Base-by-base conservation (phyloP, 2,113 vertebrate species). In the Stigmatopora nigra region DNA sequence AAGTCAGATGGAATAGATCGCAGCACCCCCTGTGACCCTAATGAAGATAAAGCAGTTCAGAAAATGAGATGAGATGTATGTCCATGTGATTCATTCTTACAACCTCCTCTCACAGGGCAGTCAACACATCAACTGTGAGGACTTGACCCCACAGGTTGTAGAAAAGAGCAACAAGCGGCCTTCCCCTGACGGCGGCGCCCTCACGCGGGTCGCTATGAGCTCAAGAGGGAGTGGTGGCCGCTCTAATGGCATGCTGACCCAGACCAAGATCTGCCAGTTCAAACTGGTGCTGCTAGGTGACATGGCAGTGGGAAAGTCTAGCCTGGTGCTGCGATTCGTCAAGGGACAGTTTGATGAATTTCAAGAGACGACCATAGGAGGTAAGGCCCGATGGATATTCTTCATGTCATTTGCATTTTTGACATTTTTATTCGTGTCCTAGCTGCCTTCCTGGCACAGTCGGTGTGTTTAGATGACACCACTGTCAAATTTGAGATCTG, bases 401-500 rank as follows among this genome's bases (percentile, higher is more conserved):
- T 11, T 14, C 35, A 16, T 41, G 44, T 31, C 31, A 36, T 38
- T 61, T 16, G 20, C 41, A 19, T 41, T 61, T 61, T 17, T 41
- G 3, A 44, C 38, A 41, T 56, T 2, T 14, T 5, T 44, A 8
- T 45, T 22, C 22, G 2, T 59, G 17, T 76, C 31, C 5, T 79
- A 93, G 92, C 92, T 73, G 92, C 92, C 0, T 93, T 93, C 78
- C 74, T 93, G 82, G 91, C 92, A n/a, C 92, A 93, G 89, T 92
- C 92, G 0, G 91, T 93, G 77, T 93, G 92, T 78, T 69, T 93
- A 22, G 92, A 93, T 2, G 91, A 92, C 70, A 93, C 92, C 64
- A 93, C 92, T 0, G 92, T 92, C 66, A 93, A 93, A 89, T 93
- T 93, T 86, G 92, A 93, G 84, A 93, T 93, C 80, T 93, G 92